phyloP scores from a whole-genome alignment of 2,888 invertebrate genomes.

The Chrysina gloriosa region DNA sequence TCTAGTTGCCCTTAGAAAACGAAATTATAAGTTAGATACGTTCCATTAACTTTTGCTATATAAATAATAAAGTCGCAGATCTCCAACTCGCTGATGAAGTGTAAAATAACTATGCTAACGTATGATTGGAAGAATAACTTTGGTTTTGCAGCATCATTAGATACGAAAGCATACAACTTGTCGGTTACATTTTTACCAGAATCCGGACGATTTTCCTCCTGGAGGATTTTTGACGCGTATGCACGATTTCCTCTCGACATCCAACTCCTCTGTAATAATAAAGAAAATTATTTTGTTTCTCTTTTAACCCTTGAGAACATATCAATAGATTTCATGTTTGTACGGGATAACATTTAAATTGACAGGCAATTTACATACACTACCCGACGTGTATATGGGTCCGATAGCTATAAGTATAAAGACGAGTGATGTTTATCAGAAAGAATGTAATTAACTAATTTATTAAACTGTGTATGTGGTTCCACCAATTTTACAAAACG shows the following conservation, averaged over 20 bases:
- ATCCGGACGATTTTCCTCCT: slow-evolving; percentile 87
- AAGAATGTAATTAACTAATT: no score
- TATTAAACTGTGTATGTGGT: not conserved
- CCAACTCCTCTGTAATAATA: slow-evolving; percentile 79
- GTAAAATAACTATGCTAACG: slow-evolving; percentile 18
- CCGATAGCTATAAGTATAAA: no score
- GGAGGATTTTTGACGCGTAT: slow-evolving; percentile 91
- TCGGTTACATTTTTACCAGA: slow-evolving; percentile 75
- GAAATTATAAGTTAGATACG: slow-evolving; percentile 9
- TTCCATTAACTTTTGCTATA: slow-evolving; percentile 9
- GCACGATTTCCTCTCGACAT: slow-evolving; percentile 81
- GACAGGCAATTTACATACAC: slow-evolving; percentile 12
- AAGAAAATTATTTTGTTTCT: no score
- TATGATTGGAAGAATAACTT: slow-evolving; percentile 43
- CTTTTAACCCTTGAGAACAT: no score
- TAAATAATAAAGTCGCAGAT: not conserved
- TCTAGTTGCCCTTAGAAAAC: not conserved
- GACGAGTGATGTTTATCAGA: no score
- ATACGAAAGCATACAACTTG: slow-evolving; percentile 17
- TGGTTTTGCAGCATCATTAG: slow-evolving; percentile 37
- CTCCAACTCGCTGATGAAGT: not conserved
- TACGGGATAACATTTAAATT: no score
- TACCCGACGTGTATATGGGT: not conserved
- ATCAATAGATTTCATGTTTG: no score
- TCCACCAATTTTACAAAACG: no score